Base-by-base conservation (phyloP, 2,888 invertebrate genomes). In the Argyresthia goedartella region DNA sequence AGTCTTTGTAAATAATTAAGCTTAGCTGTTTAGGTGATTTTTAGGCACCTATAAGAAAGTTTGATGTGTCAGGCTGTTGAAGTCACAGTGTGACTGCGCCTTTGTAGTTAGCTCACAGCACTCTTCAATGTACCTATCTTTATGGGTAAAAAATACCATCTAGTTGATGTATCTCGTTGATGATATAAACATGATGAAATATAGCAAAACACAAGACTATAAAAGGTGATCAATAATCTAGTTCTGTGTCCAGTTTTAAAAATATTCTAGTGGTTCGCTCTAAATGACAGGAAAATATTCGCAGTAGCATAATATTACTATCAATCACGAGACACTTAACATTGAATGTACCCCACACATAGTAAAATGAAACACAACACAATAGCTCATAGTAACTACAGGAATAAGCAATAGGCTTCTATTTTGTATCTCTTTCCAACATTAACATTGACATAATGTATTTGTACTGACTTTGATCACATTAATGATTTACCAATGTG, bases 1-100 rank as follows among this genome's bases (percentile, higher is more conserved):
- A 78, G 73, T 77, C 39, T 36, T 73, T 85, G 85, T 86, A 85
- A 72, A 86, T 85, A 85, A 74, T 76, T 79, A 80, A 79, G 81
- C 76, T 81, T 79, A 73, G 69, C 41, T 49, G 15, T 69, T 67
- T 77, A 77, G 76, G 67, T 65, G 65, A 65, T 71, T 65, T 65
- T 69, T 61, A 69, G 72, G 67, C 71, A 62, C 62, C 58, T 61
- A 50, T 54, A 53, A 52, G 51, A 52, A 52, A 52, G 50, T 58
- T 55, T 51, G 52, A 53, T 35, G 36, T 39, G 15, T 43, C 15
- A 36, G 33, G 25, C 16, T 48, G n/a, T 46, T 36, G 48, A 36
- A 13, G 44, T 34, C 14, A 14, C 35, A 33, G 10, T 7, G 25
- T 9, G 39, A 16, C n/a, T 13, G n/a, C 25, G 13, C 15, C 42